Evolutionary conservation across 2,113 vertebrate genomes (phyloP).

Genomic region (Mystacornis crossleyi): DNA sequence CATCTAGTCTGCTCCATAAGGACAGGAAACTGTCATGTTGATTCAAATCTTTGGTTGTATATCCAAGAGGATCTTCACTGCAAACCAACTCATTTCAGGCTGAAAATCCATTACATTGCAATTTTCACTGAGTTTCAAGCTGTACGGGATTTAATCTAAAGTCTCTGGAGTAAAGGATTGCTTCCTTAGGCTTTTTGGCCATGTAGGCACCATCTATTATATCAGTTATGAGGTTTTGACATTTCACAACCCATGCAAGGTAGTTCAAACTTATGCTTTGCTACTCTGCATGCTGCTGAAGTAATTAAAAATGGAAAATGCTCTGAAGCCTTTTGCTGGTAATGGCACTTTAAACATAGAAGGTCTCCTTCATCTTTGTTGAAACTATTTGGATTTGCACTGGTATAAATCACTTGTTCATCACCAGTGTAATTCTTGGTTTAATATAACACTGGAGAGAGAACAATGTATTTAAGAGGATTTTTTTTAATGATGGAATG

Average conservation of each 20-base stretch:
- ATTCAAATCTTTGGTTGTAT: slow-evolving; percentile 8
- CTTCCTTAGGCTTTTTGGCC: background rate
- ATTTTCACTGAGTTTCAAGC: slow-evolving; percentile 1
- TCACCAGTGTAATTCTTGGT: background rate
- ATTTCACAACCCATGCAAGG: background rate
- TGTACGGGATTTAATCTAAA: background rate
- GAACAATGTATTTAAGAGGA: background rate
- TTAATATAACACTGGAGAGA: background rate
- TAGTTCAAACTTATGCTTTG: background rate
- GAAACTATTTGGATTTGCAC: background rate
- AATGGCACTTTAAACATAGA: background rate
- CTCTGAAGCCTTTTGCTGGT: background rate
- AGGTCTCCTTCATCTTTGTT: background rate
- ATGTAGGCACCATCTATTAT: background rate
- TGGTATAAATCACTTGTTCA: background rate
- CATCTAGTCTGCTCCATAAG: background rate
- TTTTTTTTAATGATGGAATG: background rate
- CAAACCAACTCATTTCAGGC: slow-evolving; percentile 3
- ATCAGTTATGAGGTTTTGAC: background rate
- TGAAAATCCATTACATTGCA: slow-evolving; percentile 23
- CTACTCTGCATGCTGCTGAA: background rate
- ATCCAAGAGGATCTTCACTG: background rate
- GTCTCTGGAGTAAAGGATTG: background rate
- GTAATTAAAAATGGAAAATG: slow-evolving; percentile 18
- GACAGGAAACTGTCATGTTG: slow-evolving; percentile 26